Evolutionary conservation across 2,797 vertebrate species (phyloP), one percentile per base, ranked within the genome.

Genomic region (Cygnus olor): DNA sequence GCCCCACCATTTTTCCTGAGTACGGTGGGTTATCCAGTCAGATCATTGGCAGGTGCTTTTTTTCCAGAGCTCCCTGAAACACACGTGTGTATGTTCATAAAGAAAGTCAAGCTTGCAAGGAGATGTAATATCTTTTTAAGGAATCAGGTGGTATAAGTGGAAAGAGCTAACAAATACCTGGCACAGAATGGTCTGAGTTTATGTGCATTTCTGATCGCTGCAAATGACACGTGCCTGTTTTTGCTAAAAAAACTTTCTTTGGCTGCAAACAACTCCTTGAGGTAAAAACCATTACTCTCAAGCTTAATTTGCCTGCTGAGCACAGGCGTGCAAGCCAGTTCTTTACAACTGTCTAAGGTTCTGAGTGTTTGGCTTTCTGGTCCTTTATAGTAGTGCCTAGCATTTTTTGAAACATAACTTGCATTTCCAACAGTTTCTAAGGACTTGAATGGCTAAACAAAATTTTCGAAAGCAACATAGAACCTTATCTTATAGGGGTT

Each of bases 281-380:
- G 51, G 34, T 83, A 76, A 83, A 85, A 69, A 20, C 21, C 36
- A 30, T 56, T 28, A 2, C 21, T 5, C 6, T 51, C 7, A 76
- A 76, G 66, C 47, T 36, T 38, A 34, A 25, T 10, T 22, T 0
- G 3, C 36, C 28, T 57, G 77, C 15, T 56, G 9, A 11, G 2
- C 36, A 28, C 12, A 60, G 38, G 17, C 0, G 0, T 9, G 4
- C n/a, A 3, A 25, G 24, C 16, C 36, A 57, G 12, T 14, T 60
- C 1, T 0, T 47, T 21, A 2, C 7, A 2, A n/a, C 32, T 70
- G 13, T 27, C 38, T n/a, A 1, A 1, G 15, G 12, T 57, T 85
- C 53, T 15, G n/a, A 38, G n/a, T 5, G 2, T 49, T 70, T 70
- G 56, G 20, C 27, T 70, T 72, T 56, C 54, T 47, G 13, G 20